Base-by-base conservation (phyloP, 2,888 invertebrate genomes). In the Tigriopus californicus region DNA sequence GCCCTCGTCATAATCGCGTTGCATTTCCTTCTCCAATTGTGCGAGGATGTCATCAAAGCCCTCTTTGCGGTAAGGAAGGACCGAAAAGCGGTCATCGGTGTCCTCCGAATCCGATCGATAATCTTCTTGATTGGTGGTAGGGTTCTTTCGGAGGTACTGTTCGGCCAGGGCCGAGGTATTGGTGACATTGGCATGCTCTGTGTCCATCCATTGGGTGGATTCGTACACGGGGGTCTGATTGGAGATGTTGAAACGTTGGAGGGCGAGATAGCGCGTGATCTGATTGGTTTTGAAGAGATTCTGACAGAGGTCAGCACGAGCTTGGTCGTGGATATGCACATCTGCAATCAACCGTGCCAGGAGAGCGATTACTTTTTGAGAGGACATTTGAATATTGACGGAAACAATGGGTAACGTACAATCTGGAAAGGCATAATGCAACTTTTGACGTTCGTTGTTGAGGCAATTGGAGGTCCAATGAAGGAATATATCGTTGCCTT, bases 391-490 rank as follows among this genome's bases (percentile, higher is more conserved):
- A n/a, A n/a, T n/a, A n/a, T n/a, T n/a, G n/a, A n/a, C n/a, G n/a
- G n/a, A n/a, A 33, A 5, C 33, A 3, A 8, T 33, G 33, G 47
- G 15, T n/a, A 25, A 42, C 61, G 61, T 62, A 71, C 74, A 72
- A 68, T 73, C 69, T 3, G 70, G 65, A 65, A 74, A 74, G 44
- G 66, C 62, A 65, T 67, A 73, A 62, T 69, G 63, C 15, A 69
- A 67, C 11, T 68, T 68, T 63, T 71, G 66, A 15, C 70, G 70
- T 58, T 70, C 68, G 62, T 69, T 69, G 12, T 68, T 69, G 70
- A 75, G 68, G 65, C 83, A 83, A 65, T 83, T 80, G 1, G 80
- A 77, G 41, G 80, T 79, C 85, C 85, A 87, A 68, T 81, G 82
- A 1, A 86, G 69, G 67, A 82, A 85, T 68, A 83, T 76, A 68